Conservation (phyloP, 2,797 vertebrate genomes). For the Gymnopithys bicolor region DNA sequence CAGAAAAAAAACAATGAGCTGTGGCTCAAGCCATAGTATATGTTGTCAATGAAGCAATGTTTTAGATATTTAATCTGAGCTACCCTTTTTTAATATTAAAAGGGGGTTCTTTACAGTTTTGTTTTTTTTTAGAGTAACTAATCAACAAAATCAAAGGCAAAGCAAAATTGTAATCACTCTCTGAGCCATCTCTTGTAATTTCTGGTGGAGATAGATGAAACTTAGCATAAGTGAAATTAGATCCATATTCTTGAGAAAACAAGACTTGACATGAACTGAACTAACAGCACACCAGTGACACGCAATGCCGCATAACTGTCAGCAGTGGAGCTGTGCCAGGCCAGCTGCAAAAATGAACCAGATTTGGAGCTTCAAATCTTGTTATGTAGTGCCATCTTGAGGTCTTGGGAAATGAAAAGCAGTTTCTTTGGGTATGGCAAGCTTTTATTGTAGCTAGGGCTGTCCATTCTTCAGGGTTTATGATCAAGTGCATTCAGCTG, state of each 20-base stretch:
- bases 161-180: neutral
- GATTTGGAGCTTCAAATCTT: constrained; percentile 1
- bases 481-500: fast-evolving
- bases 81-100: neutral
- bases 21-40: fast-evolving
- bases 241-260: neutral
- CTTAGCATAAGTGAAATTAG: neutral
- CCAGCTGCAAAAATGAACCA: neutral
- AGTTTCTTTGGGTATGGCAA: neutral
- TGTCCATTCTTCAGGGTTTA: neutral
- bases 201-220: neutral
- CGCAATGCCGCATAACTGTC: fast-evolving
- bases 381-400: constrained; percentile 65
- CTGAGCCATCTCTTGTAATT: neutral
- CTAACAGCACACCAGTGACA: fast-evolving
- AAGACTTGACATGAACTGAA: neutral
- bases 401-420: neutral
- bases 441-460: neutral
- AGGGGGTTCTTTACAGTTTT: neutral
- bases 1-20: neutral
- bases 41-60: neutral
- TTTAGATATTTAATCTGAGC: neutral
- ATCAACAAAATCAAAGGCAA: neutral
- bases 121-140: neutral
- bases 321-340: fast-evolving